A percentile compares a stretch with the other conserved stretches of the same genome.
phyloP scores from a whole-genome alignment of 2,888 invertebrate species.

The Drosophila gaucha region DNA sequence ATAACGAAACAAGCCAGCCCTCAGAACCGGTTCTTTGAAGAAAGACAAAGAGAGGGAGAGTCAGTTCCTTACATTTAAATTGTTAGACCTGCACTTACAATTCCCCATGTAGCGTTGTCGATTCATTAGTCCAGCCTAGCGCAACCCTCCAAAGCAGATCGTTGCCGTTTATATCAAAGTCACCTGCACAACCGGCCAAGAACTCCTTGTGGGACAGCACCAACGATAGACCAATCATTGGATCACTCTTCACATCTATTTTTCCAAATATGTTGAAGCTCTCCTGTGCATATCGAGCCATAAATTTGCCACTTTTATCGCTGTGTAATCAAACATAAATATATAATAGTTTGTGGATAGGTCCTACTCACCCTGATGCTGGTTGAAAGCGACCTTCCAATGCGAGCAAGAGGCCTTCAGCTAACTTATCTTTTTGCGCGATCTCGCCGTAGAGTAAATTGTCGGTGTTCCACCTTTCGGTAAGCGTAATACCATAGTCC shows the following conservation, averaged over 20 bases:
- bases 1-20: constrained; percentile 54
- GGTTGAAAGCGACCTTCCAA: constrained; percentile 96
- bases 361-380: constrained; percentile 88
- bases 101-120: constrained; percentile 95
- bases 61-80: too few species aligned
- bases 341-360: background rate
- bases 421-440: constrained; percentile 93
- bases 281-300: constrained; percentile 92
- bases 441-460: constrained; percentile 96
- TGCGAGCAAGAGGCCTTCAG: constrained; percentile 94
- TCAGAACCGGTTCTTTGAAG: constrained; percentile 37
- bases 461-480: constrained; percentile 99
- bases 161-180: constrained; percentile 93
- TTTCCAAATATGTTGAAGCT: constrained; percentile 91
- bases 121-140: constrained; percentile 93
- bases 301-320: constrained; percentile 90
- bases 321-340: constrained; percentile 11
- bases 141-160: constrained; percentile 96
- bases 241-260: constrained; percentile 91
- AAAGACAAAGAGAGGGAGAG: background rate
- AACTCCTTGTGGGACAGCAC: constrained; percentile 95
- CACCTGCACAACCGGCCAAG: constrained; percentile 94
- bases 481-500: constrained; percentile 94
- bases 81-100: constrained; percentile 88
- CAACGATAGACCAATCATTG: constrained; percentile 90